Evolutionary conservation across 1,140 invertebrate genomes (phyloP).

Genomic region (Andricus grossulariae): DNA sequence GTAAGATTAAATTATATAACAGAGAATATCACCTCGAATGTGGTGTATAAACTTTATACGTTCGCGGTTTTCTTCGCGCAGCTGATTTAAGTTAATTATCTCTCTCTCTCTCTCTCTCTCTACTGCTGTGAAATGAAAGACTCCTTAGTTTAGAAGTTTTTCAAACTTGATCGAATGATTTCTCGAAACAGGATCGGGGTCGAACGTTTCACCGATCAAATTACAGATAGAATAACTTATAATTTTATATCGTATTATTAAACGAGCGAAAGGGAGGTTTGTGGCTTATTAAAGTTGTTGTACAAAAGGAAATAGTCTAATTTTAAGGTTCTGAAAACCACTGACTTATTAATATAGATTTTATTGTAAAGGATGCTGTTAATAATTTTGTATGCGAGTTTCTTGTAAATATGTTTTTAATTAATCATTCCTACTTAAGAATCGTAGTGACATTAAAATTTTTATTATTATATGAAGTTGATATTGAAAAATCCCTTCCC

Average conservation of each 20-base stretch:
- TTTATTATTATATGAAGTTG: conserved; percentile 5
- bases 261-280: too few relatives aligned
- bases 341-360: conserved; percentile 24
- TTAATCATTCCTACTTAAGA: not conserved
- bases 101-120: not conserved
- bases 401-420: conserved; percentile 10
- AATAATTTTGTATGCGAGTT: not conserved
- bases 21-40: not conserved
- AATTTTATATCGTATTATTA: not conserved
- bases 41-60: conserved; percentile 7
- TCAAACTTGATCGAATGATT: too few relatives aligned
- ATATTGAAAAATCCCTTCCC: not conserved
- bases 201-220: conserved; percentile 4
- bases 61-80: too few relatives aligned
- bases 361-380: conserved; percentile 15
- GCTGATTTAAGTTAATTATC: too few relatives aligned
- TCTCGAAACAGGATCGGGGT: too few relatives aligned
- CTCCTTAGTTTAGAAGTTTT: too few relatives aligned
- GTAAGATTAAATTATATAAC: conserved; percentile 27
- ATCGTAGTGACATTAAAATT: conserved; percentile 14
- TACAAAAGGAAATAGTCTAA: conserved; percentile 10
- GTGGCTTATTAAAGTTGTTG: conserved; percentile 10
- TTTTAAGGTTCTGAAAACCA: conserved; percentile 10
- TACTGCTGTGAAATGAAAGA: not conserved
- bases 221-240: not conserved